Percentiles rank a stretch among this genome's conserved stretches.
Conservation (phyloP, 2,113 vertebrate genomes). For the Dolichallabes microphthalmus region DNA sequence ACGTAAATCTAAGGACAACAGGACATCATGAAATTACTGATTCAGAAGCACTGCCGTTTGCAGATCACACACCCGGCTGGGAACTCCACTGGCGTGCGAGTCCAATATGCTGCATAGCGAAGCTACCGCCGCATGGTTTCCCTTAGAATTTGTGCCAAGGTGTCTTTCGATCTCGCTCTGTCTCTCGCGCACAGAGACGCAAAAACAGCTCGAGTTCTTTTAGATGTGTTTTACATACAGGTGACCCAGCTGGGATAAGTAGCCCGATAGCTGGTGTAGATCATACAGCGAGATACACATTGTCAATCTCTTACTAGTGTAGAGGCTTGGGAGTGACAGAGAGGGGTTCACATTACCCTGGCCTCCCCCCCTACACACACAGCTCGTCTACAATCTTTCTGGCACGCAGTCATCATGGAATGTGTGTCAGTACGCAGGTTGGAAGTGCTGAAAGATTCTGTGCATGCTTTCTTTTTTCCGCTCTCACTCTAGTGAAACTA, state of each 20-base stretch:
- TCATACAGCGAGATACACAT: background rate
- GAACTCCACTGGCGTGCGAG: background rate
- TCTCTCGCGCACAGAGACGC: background rate
- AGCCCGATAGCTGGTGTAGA: background rate
- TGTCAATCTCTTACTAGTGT: background rate
- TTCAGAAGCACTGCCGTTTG: conserved; percentile 2
- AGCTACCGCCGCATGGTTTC: background rate
- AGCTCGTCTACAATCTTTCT: background rate
- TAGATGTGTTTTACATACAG: conserved; percentile 29
- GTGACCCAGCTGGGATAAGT: conserved; percentile 24
- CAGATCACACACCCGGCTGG: conserved; percentile 13
- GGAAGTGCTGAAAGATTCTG: conserved; percentile 65
- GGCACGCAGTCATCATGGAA: conserved; percentile 39
- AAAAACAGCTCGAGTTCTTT: conserved; percentile 8
- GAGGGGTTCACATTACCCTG: background rate
- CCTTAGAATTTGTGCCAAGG: conserved; percentile 25
- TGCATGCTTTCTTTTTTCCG: conserved; percentile 53
- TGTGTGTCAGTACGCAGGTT: conserved; percentile 33
- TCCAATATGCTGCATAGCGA: conserved; percentile 32
- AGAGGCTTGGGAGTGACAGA: conserved; percentile 7
- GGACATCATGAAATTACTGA: background rate
- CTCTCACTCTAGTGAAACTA: conserved; percentile 21
- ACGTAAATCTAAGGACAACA: background rate
- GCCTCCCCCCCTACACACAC: background rate
- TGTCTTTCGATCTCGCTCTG: conserved; percentile 5